Evolutionary conservation across 2,797 vertebrate genomes (phyloP).

Genomic region (Spondyliosoma cantharus): DNA sequence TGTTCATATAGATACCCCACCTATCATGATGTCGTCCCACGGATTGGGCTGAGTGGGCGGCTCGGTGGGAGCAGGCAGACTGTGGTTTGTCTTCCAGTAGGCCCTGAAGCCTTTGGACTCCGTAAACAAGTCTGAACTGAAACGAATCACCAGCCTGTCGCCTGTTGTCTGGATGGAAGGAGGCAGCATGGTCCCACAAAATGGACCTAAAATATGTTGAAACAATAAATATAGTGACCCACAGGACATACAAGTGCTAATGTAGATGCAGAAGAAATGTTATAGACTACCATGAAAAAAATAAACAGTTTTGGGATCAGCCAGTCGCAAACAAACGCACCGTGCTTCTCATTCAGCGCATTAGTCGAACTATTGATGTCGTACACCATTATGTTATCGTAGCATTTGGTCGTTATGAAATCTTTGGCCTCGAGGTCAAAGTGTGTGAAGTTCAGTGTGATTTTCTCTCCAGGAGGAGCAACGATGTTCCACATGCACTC

Average conservation of each 20-base stretch:
- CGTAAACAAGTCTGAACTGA: slow-evolving; percentile 80
- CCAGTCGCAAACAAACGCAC: slow-evolving; percentile 54
- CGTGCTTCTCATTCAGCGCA: slow-evolving; percentile 53
- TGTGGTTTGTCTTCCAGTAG: slow-evolving; percentile 82
- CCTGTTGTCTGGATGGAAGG: slow-evolving; percentile 70
- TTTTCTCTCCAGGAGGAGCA: slow-evolving; percentile 70
- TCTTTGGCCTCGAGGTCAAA: slow-evolving; percentile 82
- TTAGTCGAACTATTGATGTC: slow-evolving; percentile 65
- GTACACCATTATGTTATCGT: slow-evolving; percentile 78
- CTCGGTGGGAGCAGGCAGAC: slow-evolving; percentile 79
- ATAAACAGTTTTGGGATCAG: not conserved
- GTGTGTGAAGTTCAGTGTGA: slow-evolving; percentile 83
- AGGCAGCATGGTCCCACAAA: slow-evolving; percentile 81
- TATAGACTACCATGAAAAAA: not conserved
- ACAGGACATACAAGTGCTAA: not conserved
- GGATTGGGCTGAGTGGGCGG: slow-evolving; percentile 79
- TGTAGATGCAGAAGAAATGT: not conserved
- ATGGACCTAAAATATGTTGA: slow-evolving; percentile 77
- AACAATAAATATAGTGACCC: not conserved
- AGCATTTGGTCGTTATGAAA: slow-evolving; percentile 70
- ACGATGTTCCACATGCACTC: slow-evolving; percentile 84
- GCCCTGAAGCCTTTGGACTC: slow-evolving; percentile 86
- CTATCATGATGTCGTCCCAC: slow-evolving; percentile 83
- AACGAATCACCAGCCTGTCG: slow-evolving; percentile 79
- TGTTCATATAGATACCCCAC: slow-evolving; percentile 57